Evolutionary conservation across 2,113 vertebrate species (phyloP).

Genomic region (Onychostoma macrolepis): DNA sequence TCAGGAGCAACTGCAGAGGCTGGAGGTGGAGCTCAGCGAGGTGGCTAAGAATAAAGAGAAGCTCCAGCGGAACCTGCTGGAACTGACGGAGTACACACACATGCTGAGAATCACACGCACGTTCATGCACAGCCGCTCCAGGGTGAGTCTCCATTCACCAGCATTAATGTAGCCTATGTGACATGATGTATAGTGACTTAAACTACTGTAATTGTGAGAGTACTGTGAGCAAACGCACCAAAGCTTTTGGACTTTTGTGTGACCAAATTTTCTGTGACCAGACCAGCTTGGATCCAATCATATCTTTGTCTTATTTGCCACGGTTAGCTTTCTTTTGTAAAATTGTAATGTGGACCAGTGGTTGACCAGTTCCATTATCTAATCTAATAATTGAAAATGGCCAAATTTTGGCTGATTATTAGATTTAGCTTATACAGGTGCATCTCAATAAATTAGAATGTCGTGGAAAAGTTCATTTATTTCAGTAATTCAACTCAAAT

Average conservation of each 20-base stretch:
- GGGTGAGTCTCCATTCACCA: constrained; percentile 72
- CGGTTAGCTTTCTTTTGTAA: background rate
- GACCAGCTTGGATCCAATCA: background rate
- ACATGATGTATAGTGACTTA: background rate
- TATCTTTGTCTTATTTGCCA: background rate
- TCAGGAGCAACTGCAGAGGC: constrained; percentile 93
- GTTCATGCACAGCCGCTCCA: constrained; percentile 84
- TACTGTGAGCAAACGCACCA: background rate
- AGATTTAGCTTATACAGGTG: background rate
- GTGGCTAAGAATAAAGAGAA: constrained; percentile 96
- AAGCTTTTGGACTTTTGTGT: background rate
- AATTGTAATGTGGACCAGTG: background rate
- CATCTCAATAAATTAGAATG: no score
- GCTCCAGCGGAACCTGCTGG: constrained; percentile 88
- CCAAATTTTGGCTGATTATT: background rate
- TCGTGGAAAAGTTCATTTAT: no score
- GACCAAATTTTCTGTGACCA: background rate
- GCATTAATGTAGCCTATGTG: background rate
- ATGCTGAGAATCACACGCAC: constrained; percentile 87
- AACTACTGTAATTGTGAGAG: background rate
- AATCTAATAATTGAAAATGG: background rate
- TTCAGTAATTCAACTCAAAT: no score
- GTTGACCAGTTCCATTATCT: background rate
- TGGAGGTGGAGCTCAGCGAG: constrained; percentile 93
- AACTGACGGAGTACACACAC: constrained; percentile 91